Evolutionary conservation across 2,797 vertebrate genomes (phyloP), one percentile per base, ranked within the genome.

Genomic region (Eulemur albifrons): DNA sequence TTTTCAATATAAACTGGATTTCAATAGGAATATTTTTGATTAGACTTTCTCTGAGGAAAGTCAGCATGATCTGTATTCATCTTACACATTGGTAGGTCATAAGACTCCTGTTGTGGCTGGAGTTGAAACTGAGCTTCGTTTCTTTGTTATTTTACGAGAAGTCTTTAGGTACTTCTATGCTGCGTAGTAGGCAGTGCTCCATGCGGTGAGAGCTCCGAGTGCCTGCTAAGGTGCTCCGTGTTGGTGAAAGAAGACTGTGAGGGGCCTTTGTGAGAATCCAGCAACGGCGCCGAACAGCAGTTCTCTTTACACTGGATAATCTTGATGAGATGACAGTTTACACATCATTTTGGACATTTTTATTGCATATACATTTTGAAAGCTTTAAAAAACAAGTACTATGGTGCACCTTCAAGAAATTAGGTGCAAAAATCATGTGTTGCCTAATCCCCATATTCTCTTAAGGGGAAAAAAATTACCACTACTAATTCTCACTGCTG

Each of bases 271-370:
- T 85, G 57, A 73, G 84, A 70, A 72, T 63, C 75, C 40, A 80
- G 35, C 30, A 61, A 32, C 30, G 23, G 35, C 17, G 4, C 63
- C 1, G 12, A 84, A 27, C 30, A 59, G 72, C 17, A 32, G n/a
- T 54, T 96, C 76, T 94, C 52, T 82, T 89, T 82, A 93, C 92
- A 95, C 97, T 97, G 92, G 95, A 88, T 83, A 86, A 88, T 94
- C 93, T 93, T 87, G 75, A 87, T 94, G 70, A 87, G 81, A 95
- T 67, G 83, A 89, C 88, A 90, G 97, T 97, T 97, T 97, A 97
- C 94, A 96, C 35, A 85, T 52, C 61, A 61, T 76, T 93, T 94
- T 84, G 84, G 94, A 94, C 35, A 20, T 95, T 92, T 93, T 96
- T 76, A 90, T 73, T 81, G 76, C 61, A 4, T 96, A 65, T 85